Evolutionary conservation across 2,888 invertebrate genomes (phyloP).

Genomic region (Hoplodrina blanda): DNA sequence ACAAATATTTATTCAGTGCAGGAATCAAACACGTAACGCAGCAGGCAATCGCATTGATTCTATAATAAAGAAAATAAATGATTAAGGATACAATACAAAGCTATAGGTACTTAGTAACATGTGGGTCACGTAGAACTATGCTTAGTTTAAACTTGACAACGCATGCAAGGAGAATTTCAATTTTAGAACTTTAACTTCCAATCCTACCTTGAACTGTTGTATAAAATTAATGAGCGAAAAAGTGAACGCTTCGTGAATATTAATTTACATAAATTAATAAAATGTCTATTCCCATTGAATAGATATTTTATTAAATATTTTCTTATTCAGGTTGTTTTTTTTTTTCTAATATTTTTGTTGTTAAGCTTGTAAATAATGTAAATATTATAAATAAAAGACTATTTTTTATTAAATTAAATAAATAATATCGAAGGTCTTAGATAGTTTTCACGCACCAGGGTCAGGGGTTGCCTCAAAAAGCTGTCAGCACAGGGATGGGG

Average conservation of each 20-base stretch:
- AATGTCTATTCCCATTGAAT: background rate
- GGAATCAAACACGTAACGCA: too few species aligned
- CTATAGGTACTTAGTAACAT: conserved; percentile 51
- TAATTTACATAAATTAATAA: conserved; percentile 13
- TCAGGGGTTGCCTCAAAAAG: too few species aligned
- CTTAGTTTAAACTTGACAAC: conserved; percentile 59
- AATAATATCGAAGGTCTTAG: background rate
- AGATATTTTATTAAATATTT: too few species aligned
- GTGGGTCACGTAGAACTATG: conserved; percentile 57
- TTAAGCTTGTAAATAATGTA: too few species aligned
- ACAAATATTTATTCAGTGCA: too few species aligned
- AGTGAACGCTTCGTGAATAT: conserved; percentile 20
- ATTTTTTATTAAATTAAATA: background rate
- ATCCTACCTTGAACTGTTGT: conserved; percentile 60
- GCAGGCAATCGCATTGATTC: background rate
- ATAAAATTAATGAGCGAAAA: conserved; percentile 48
- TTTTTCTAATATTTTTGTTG: too few species aligned
- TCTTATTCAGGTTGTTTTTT: too few species aligned
- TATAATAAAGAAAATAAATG: conserved; percentile 22
- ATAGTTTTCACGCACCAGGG: too few species aligned
- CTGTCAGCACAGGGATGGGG: too few species aligned
- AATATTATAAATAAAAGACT: too few species aligned
- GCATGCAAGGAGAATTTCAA: conserved; percentile 63
- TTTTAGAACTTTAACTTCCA: conserved; percentile 47
- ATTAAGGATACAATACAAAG: conserved; percentile 50